Conservation (phyloP, 2,888 invertebrate species). For the Hofmannophila pseudospretella region DNA sequence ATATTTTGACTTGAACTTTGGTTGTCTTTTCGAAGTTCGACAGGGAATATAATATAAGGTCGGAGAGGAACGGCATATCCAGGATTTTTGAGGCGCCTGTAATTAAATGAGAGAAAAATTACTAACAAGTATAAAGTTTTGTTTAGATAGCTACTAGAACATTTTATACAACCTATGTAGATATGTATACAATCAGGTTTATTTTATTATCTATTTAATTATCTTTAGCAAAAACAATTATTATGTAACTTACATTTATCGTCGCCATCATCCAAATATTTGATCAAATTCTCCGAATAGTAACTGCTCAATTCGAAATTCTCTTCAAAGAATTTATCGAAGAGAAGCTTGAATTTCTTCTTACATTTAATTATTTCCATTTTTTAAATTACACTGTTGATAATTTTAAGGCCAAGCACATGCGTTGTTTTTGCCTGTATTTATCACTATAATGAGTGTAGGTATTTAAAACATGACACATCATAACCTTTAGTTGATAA, state of each 20-base stretch:
- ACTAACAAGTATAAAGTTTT: too few species aligned
- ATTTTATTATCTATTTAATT: too few species aligned
- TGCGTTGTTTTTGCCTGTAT: background rate
- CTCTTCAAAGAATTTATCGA: slow-evolving; percentile 27
- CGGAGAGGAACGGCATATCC: slow-evolving; percentile 32
- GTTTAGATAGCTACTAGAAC: too few species aligned
- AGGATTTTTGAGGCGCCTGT: slow-evolving; percentile 31
- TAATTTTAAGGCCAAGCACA: too few species aligned
- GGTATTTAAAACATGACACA: too few species aligned
- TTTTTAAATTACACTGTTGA: background rate
- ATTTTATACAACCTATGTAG: too few species aligned
- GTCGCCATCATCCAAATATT: slow-evolving; percentile 22
- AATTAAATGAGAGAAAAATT: slow-evolving; percentile 16
- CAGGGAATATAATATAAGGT: slow-evolving; percentile 27
- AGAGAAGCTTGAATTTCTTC: slow-evolving; percentile 29
- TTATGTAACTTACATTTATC: slow-evolving; percentile 17
- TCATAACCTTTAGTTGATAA: too few species aligned
- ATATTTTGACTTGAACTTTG: slow-evolving; percentile 25
- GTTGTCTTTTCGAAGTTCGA: slow-evolving; percentile 22
- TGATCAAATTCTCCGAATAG: slow-evolving; percentile 27
- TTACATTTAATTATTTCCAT: slow-evolving; percentile 33
- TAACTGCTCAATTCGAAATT: slow-evolving; percentile 27
- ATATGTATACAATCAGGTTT: too few species aligned
- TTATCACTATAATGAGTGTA: too few species aligned
- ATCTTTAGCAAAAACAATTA: too few species aligned